Conservation (phyloP, 2,113 vertebrate species). For the Romanogobio albipinnatus region DNA sequence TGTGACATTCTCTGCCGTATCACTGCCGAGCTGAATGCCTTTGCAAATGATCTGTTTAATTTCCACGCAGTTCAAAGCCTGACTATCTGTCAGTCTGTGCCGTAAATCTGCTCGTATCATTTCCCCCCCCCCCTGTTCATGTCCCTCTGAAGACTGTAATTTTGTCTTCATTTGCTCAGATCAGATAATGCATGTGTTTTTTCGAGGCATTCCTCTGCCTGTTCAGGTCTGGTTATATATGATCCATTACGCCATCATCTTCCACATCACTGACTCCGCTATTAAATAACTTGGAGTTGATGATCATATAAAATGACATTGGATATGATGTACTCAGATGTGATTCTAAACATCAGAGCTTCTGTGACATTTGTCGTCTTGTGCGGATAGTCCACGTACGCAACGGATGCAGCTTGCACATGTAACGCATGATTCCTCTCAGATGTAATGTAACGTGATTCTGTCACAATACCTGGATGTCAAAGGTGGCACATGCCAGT, state of each 20-base stretch:
- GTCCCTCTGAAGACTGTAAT: not conserved
- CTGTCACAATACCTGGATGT: not conserved
- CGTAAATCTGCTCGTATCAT: slow-evolving; percentile 13
- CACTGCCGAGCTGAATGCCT: not conserved
- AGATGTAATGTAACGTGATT: not conserved
- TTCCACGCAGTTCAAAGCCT: slow-evolving; percentile 11
- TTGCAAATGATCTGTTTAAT: slow-evolving; percentile 22
- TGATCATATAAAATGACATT: slow-evolving; percentile 4
- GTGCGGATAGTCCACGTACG: not conserved
- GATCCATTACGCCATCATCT: slow-evolving; percentile 24
- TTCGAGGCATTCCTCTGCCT: not conserved
- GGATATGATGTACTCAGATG: not conserved
- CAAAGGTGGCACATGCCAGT: not conserved
- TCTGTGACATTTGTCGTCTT: slow-evolving; percentile 2
- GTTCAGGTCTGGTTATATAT: slow-evolving; percentile 28
- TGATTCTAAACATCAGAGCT: slow-evolving; percentile 11
- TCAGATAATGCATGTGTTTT: slow-evolving; percentile 17
- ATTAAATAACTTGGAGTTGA: not conserved
- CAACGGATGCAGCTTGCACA: not conserved
- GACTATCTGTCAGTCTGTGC: not conserved
- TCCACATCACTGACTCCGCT: slow-evolving; percentile 19
- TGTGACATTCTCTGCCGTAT: not conserved
- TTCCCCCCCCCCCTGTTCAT: not conserved
- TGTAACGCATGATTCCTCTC: not conserved
- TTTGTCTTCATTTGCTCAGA: not conserved